These are phyloP conservation scores for Etheostoma cragini DNA, from an alignment of 2,113 vertebrate species.

Conservation along the genomic window DNA sequence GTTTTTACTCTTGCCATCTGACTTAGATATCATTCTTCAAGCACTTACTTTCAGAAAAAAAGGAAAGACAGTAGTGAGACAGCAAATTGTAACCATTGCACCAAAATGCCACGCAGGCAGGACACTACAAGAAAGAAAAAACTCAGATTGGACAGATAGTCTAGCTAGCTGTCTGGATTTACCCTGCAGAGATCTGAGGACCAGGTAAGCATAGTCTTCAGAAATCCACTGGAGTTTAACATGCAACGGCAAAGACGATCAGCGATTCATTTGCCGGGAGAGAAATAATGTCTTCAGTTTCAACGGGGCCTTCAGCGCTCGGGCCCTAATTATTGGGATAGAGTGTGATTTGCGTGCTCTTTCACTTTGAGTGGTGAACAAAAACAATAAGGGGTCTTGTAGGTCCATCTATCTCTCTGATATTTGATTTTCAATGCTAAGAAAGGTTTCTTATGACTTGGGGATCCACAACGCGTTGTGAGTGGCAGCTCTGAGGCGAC, in stretches of 20 bases:
- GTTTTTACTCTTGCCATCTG: neutral
- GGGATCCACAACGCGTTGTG: conserved; percentile 16
- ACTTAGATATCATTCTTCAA: neutral
- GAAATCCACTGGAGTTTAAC: no score
- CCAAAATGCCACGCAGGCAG: neutral
- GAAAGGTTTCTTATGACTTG: neutral
- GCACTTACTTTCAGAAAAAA: neutral
- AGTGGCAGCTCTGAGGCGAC: neutral
- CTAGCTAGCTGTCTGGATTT: no score
- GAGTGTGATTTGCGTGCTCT: neutral
- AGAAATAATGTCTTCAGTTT: no score
- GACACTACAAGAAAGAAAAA: neutral
- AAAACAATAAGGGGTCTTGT: neutral
- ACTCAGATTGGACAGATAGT: no score
- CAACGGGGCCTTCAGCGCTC: no score
- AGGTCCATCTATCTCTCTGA: neutral
- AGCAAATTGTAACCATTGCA: neutral
- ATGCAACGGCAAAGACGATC: no score
- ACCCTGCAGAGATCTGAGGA: no score
- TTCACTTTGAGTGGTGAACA: neutral
- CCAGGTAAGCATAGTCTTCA: no score
- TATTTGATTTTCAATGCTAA: neutral
- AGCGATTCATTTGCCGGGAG: no score
- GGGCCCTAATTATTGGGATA: no score
- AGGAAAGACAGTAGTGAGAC: neutral